phyloP scores from a whole-genome alignment of 2,113 vertebrate species.

The Heterotilapia buettikoferi region DNA sequence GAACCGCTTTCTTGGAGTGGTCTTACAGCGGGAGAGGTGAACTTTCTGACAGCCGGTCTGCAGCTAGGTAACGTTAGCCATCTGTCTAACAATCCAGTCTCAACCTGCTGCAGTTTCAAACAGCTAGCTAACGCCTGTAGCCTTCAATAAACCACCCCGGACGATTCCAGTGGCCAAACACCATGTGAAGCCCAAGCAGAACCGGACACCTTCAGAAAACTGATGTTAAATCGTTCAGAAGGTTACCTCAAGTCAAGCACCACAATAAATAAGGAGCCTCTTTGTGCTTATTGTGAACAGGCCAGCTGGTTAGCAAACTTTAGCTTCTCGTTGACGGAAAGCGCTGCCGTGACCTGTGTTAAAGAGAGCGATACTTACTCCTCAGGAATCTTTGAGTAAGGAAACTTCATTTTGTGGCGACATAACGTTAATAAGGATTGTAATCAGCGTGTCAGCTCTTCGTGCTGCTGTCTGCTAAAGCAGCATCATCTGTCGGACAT shows the following conservation, averaged over 20 bases:
- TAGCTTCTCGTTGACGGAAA: neutral
- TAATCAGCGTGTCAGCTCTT: constrained; percentile 8
- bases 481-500: constrained; percentile 52
- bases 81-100: neutral
- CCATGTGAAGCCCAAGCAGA: neutral
- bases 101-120: neutral
- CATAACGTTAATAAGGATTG: neutral
- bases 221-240: neutral
- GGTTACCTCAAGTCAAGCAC: constrained; percentile 3
- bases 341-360: rapidly evolving
- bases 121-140: neutral
- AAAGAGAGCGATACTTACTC: constrained; percentile 42
- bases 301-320: constrained; percentile 44
- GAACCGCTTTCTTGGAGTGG: neutral
- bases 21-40: neutral
- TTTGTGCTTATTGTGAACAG: constrained; percentile 65
- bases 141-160: neutral
- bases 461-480: constrained; percentile 61
- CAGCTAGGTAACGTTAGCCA: constrained; percentile 31
- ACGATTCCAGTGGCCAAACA: neutral
- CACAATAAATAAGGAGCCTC: constrained; percentile 52
- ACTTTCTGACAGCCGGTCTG: neutral
- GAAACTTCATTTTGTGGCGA: constrained; percentile 47
- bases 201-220: neutral
- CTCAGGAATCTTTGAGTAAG: constrained; percentile 20